Percentiles rank a stretch among this genome's conserved stretches.
phyloP scores from a whole-genome alignment of 2,888 invertebrate genomes.

The Clunio marinus region DNA sequence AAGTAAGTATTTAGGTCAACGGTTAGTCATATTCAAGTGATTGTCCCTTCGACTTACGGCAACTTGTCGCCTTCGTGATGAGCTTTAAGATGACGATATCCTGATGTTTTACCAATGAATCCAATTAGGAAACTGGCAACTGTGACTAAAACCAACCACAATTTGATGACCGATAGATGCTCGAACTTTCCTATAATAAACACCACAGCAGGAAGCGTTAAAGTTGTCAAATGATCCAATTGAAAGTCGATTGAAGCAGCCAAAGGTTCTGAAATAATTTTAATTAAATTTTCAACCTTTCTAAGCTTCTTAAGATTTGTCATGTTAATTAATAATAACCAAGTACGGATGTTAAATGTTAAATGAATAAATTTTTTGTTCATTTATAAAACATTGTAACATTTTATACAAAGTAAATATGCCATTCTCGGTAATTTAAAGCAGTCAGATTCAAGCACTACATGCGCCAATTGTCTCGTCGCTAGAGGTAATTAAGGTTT shows the following conservation, averaged over 20 bases:
- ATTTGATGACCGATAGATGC: constrained; percentile 44
- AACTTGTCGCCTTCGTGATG: constrained; percentile 73
- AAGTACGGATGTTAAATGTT: too few relatives aligned
- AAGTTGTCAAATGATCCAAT: constrained; percentile 51
- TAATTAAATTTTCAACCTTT: too few relatives aligned
- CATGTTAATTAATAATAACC: too few relatives aligned
- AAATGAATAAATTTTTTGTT: too few relatives aligned
- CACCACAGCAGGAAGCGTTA: constrained; percentile 51
- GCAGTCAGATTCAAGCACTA: constrained; percentile 67
- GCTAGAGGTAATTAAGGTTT: constrained; percentile 74
- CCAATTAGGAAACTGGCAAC: constrained; percentile 60
- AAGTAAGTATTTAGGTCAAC: background rate
- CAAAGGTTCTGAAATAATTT: constrained; percentile 6
- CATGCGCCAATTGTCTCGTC: constrained; percentile 72
- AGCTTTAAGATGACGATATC: constrained; percentile 74
- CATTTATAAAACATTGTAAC: too few relatives aligned
- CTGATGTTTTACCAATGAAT: constrained; percentile 65
- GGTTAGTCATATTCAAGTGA: background rate
- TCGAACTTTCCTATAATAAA: constrained; percentile 47
- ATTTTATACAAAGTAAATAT: too few relatives aligned
- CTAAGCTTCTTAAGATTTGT: too few relatives aligned
- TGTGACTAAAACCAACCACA: constrained; percentile 57
- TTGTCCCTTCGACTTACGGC: constrained; percentile 53
- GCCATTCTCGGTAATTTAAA: constrained; percentile 50
- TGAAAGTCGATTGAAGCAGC: constrained; percentile 39